phyloP scores from a whole-genome alignment of 2,113 vertebrate genomes.

The Melanerpes aurifrons region DNA sequence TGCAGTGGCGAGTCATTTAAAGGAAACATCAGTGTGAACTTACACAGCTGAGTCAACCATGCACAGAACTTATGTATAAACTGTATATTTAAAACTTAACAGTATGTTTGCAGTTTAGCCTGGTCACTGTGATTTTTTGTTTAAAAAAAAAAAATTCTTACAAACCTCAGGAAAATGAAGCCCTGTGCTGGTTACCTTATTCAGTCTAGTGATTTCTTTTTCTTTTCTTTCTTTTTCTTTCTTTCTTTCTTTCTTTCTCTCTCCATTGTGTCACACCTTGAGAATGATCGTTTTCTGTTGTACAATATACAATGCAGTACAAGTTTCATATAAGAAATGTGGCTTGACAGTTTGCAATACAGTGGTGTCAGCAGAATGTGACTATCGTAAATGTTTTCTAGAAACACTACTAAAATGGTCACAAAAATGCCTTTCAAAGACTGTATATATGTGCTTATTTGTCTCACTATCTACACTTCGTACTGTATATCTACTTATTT shows the following conservation, averaged over 20 bases:
- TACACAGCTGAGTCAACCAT: conserved; percentile 30
- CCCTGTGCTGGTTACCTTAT: conserved; percentile 73
- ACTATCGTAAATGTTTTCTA: conserved; percentile 66
- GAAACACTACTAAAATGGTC: conserved; percentile 71
- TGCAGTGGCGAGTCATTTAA: conserved; percentile 97
- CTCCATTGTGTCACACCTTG: conserved; percentile 35
- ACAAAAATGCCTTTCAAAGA: conserved; percentile 78
- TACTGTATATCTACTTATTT: conserved; percentile 63
- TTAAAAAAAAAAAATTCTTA: conserved; percentile 76
- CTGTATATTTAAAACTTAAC: conserved; percentile 67
- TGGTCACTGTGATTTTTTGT: conserved; percentile 82
- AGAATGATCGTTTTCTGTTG: conserved; percentile 10
- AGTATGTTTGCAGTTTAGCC: conserved; percentile 60
- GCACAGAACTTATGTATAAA: conserved; percentile 41
- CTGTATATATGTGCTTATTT: conserved; percentile 65
- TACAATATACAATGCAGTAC: conserved; percentile 50
- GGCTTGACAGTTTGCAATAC: conserved; percentile 67
- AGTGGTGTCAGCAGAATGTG: conserved; percentile 50
- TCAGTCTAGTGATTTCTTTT: conserved; percentile 53
- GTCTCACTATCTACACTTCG: conserved; percentile 58
- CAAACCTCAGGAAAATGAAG: conserved; percentile 92
- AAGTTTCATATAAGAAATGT: conserved; percentile 44
- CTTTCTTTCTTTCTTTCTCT: neutral
- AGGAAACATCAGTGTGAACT: neutral
- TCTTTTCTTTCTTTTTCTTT: conserved; percentile 1